Evolutionary conservation across 2,888 invertebrate species (phyloP).

Genomic region (Lymantria dispar): DNA sequence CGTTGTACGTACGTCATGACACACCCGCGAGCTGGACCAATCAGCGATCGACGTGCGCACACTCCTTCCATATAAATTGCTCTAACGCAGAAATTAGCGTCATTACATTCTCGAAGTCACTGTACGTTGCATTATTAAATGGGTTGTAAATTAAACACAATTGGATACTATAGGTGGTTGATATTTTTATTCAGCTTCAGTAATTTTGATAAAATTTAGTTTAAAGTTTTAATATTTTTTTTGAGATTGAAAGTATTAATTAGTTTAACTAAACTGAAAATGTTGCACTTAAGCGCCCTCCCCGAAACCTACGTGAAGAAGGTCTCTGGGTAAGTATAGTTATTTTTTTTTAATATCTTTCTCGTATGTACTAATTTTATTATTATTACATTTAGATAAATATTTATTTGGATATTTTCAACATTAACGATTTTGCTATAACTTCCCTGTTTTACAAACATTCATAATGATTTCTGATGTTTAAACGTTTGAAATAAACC

Average conservation of each 20-base stretch:
- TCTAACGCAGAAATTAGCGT: conserved; percentile 41
- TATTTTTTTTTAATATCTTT: not conserved
- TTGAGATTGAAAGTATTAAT: conserved; percentile 29
- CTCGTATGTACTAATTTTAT: not conserved
- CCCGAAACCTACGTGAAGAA: conserved; percentile 72
- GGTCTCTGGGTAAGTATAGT: conserved; percentile 63
- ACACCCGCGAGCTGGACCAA: conserved; percentile 73
- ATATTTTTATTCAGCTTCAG: conserved; percentile 80
- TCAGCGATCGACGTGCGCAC: conserved; percentile 51
- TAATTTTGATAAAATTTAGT: conserved; percentile 69
- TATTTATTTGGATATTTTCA: not conserved
- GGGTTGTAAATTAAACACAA: conserved; percentile 73
- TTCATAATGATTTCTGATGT: no score
- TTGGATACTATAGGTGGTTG: conserved; percentile 76
- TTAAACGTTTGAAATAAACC: no score
- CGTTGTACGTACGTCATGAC: conserved; percentile 49
- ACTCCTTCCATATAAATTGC: conserved; percentile 61
- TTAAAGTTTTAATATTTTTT: conserved; percentile 11
- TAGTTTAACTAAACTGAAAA: conserved; percentile 49
- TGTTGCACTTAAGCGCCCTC: conserved; percentile 68
- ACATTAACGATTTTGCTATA: no score
- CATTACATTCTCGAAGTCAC: conserved; percentile 24
- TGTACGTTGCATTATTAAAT: conserved; percentile 60
- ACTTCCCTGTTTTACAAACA: no score
- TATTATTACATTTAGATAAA: not conserved